These are phyloP conservation scores for Porites evermanni DNA, from an alignment of 92 coral and sea anemone species.

Conservation along the genomic window DNA sequence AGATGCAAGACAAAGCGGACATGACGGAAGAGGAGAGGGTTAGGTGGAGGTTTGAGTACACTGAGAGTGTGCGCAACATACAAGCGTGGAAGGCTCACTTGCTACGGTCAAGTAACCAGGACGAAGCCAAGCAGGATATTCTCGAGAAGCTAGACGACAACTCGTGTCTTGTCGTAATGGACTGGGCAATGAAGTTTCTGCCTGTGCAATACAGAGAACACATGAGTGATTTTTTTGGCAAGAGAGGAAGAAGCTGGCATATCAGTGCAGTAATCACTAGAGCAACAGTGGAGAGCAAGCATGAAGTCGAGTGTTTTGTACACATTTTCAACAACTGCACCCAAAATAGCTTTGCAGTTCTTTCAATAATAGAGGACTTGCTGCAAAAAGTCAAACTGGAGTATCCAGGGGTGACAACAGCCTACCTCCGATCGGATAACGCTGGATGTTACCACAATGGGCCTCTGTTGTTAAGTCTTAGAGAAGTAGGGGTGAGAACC, in stretches of 20 bases:
- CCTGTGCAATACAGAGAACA: conserved; percentile 42
- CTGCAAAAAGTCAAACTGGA: too few relatives aligned
- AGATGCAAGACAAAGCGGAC: too few relatives aligned
- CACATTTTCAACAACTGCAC: too few relatives aligned
- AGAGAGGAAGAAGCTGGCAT: conserved; percentile 54
- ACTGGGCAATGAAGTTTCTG: conserved; percentile 54
- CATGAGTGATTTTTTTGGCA: conserved; percentile 59
- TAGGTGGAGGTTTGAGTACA: conserved; percentile 49
- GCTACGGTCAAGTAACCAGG: conserved; percentile 52
- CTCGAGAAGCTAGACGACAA: conserved; percentile 49
- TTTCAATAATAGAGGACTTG: too few relatives aligned
- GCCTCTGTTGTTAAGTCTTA: conserved; percentile 51
- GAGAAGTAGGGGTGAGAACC: conserved; percentile 37
- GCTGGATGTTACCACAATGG: conserved; percentile 7
- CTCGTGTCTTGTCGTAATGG: conserved; percentile 45
- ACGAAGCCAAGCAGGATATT: conserved; percentile 54
- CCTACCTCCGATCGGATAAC: too few relatives aligned
- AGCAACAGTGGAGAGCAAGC: conserved; percentile 6
- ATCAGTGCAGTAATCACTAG: conserved; percentile 58
- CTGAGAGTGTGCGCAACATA: conserved; percentile 32
- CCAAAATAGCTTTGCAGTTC: too few relatives aligned
- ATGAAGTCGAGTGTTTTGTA: too few relatives aligned
- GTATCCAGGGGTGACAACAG: too few relatives aligned
- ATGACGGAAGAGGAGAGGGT: too few relatives aligned
- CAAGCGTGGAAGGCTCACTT: conserved; percentile 52